A percentile compares a stretch with the other conserved stretches of the same genome.
Evolutionary conservation across 2,888 invertebrate species (phyloP).

Genomic region (Eupithecia centaureata): DNA sequence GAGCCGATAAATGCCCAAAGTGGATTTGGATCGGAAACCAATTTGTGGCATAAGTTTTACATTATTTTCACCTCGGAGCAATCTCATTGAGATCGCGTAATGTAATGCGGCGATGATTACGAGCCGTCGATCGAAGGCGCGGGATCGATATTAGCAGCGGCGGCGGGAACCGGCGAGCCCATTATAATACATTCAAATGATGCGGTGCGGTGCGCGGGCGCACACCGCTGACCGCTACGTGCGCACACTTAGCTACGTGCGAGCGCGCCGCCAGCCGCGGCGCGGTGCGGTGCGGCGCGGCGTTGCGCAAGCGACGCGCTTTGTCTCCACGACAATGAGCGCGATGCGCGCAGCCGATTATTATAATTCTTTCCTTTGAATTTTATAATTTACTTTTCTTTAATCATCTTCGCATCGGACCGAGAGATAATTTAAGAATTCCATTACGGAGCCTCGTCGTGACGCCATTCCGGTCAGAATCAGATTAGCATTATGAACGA

Average conservation of each 20-base stretch:
- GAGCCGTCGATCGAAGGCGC: slow-evolving; percentile 31
- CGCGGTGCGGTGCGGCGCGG: slow-evolving; percentile 1
- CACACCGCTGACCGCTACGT: slow-evolving; percentile 17
- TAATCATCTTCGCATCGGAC: slow-evolving; percentile 32
- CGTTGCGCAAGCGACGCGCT: slow-evolving; percentile 26
- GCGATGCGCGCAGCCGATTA: slow-evolving; percentile 32
- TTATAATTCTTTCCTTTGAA: slow-evolving; percentile 37
- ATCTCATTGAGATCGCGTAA: slow-evolving; percentile 39
- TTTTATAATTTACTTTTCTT: slow-evolving; percentile 37
- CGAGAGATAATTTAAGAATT: slow-evolving; percentile 34
- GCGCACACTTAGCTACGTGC: not conserved
- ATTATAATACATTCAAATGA: slow-evolving; percentile 47
- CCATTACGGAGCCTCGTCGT: slow-evolving; percentile 33
- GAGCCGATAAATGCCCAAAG: slow-evolving; percentile 26
- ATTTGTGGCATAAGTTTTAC: slow-evolving; percentile 29
- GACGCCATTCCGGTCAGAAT: slow-evolving; percentile 20
- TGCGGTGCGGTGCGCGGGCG: slow-evolving; percentile 28
- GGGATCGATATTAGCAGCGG: slow-evolving; percentile 36
- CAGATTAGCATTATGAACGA: slow-evolving; percentile 29
- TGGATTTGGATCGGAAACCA: slow-evolving; percentile 31
- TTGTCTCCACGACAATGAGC: slow-evolving; percentile 37
- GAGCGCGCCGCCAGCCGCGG: slow-evolving; percentile 2
- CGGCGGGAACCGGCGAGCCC: slow-evolving; percentile 13
- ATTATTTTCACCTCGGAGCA: slow-evolving; percentile 36
- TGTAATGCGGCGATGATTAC: slow-evolving; percentile 39